phyloP scores from a whole-genome alignment of 2,113 vertebrate genomes.

The Antechinus stuartii region DNA sequence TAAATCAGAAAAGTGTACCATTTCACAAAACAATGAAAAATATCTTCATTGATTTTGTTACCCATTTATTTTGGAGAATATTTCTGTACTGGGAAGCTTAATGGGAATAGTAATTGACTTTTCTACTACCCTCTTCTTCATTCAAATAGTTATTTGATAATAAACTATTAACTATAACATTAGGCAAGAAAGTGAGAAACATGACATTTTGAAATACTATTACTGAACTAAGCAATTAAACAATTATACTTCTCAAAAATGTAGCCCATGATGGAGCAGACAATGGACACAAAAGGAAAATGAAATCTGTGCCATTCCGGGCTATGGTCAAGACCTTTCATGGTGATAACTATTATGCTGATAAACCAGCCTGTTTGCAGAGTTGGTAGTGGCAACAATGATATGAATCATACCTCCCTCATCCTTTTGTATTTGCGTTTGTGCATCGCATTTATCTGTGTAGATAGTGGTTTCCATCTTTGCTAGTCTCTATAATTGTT shows the following conservation, averaged over 20 bases:
- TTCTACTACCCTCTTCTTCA: neutral
- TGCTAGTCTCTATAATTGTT: neutral
- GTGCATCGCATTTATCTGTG: neutral
- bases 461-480: neutral
- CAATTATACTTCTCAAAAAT: neutral
- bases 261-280: neutral
- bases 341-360: neutral
- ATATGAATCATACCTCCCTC: neutral
- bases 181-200: neutral
- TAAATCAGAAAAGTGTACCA: neutral
- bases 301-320: neutral
- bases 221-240: neutral
- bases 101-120: neutral
- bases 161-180: neutral
- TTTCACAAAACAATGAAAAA: neutral
- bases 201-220: neutral
- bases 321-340: neutral
- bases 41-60: neutral
- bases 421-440: neutral
- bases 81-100: neutral
- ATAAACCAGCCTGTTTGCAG: neutral
- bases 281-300: neutral
- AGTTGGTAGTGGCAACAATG: neutral
- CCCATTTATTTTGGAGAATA: neutral
- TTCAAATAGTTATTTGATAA: neutral